These are phyloP conservation scores for Ennomos fuscantarius DNA, from an alignment of 2,888 invertebrate genomes.

Conservation along the genomic window DNA sequence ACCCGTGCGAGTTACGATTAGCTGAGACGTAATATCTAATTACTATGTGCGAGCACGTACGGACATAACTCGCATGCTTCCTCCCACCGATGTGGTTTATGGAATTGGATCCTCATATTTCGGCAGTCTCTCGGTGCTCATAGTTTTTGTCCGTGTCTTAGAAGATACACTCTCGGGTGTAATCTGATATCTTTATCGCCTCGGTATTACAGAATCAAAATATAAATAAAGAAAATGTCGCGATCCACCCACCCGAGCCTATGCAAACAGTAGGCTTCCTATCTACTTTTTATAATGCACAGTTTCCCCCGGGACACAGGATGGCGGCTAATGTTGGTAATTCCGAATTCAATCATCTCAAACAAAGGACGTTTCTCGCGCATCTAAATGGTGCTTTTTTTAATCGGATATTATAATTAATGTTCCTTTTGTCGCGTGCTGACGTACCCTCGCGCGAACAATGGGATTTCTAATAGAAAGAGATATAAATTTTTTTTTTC, in stretches of 20 bases:
- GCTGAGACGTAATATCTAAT: slow-evolving; percentile 82
- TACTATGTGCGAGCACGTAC: slow-evolving; percentile 84
- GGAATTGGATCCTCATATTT: slow-evolving; percentile 84
- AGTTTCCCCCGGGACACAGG: slow-evolving; percentile 56
- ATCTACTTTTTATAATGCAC: slow-evolving; percentile 55
- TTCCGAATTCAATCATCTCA: slow-evolving; percentile 83
- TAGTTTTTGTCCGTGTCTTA: slow-evolving; percentile 72
- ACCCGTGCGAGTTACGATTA: slow-evolving; percentile 84
- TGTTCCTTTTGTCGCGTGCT: slow-evolving; percentile 85
- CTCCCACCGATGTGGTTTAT: slow-evolving; percentile 82
- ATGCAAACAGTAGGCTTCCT: slow-evolving; percentile 56
- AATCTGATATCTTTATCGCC: slow-evolving; percentile 72
- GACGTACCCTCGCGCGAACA: slow-evolving; percentile 84
- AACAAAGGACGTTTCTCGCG: slow-evolving; percentile 80
- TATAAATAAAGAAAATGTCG: slow-evolving; percentile 49
- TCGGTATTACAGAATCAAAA: slow-evolving; percentile 51
- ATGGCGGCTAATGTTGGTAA: slow-evolving; percentile 76
- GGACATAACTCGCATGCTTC: slow-evolving; percentile 80
- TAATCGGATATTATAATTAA: slow-evolving; percentile 87
- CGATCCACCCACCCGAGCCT: slow-evolving; percentile 42
- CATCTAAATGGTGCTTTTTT: slow-evolving; percentile 82
- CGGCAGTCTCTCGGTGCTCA: slow-evolving; percentile 78
- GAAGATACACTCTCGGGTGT: slow-evolving; percentile 64
- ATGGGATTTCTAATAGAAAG: slow-evolving; percentile 83
- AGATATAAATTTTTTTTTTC: slow-evolving; percentile 83